Base-by-base conservation (phyloP, 1,140 invertebrate genomes). In the Drosophila oshimai region DNA sequence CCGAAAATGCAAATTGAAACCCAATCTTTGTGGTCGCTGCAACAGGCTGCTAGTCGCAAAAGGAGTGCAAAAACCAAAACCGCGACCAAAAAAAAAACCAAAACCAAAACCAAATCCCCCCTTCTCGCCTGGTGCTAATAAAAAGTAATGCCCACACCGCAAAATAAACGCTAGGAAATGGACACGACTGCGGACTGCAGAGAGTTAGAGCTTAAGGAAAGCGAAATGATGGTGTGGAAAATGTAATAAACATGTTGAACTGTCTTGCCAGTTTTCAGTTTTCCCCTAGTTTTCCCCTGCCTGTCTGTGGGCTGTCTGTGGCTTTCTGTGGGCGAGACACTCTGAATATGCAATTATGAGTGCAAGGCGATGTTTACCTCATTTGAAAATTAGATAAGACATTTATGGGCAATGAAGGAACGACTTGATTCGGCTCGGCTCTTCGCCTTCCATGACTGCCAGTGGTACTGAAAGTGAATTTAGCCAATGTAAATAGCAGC, bases 1-100 rank as follows among this genome's bases (percentile, higher is more conserved):
- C 78, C 79, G 79, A 86, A 71, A 86, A 86, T 86, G 80, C 81
- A 86, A 86, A 86, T 86, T 86, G 80, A 86, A 86, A 86, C 81
- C 76, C 58, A 87, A 87, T 87, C 81, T 81, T 65, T 64, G 65
- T 46, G 60, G 55, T 57, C 44, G 46, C 20, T 44, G 57, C 55
- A 72, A 61, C 58, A 61, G 49, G 58, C 45, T 45, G 9, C 37
- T 39, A 34, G 33, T 49, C 44, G 29, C 49, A 34, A 34, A 39
- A 17, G 44, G 33, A 37, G 34, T 20, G 47, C 36, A 51, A 41
- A 55, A 33, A 28, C 15, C 13, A 6, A 53, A 18, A 33, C 15
- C 13, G 12, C 7, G 4, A 41, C n/a, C n/a, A 4, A 31, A 36
- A 26, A 31, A 9, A 29, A 49, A 28, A 37, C 28, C 31, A 31